Evolutionary conservation across 2,113 vertebrate species (phyloP), one percentile per base, ranked within the genome.

Genomic region (Poecilia latipinna): DNA sequence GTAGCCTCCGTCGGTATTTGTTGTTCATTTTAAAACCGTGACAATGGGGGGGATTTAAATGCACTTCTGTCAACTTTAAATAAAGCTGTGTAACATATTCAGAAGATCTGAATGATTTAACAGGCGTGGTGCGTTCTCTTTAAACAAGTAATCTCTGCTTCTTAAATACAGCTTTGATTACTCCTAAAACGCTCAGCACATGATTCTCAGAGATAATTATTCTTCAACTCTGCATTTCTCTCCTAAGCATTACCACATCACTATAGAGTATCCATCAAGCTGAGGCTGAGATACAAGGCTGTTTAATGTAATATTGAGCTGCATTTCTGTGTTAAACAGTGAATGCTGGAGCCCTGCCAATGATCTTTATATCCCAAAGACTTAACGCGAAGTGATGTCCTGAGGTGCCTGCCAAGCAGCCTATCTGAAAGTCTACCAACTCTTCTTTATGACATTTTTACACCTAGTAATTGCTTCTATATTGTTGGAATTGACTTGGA

Each of bases 321-420:
- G 69, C 48, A 83, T 79, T 33, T 83, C 74, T 78, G 72, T 88
- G 82, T 84, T 83, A 89, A 87, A 66, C 65, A 77, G 85, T 63
- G 77, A 84, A 75, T 63, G 28, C 61, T 85, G 87, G 84, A 86
- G 76, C 54, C 10, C 65, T 70, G 87, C 89, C 91, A 91, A 80
- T 69, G 24, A 74, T 76, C 78, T 77, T 78, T 85, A 84, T 87
- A 85, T 75, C 85, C 73, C 51, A 70, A 67, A 82, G 69, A 81
- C 80, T 77, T 72, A 48, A 75, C 83, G 70, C 72, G 61, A 60
- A 64, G 71, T 77, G 62, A 79, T 79, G 76, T 78, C 61, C 74
- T 80, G 71, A 61, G 28, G 15, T 65, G 71, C 26, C 82, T 90
- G 89, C 86, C 88, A 84, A 78, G 83, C 48, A 82, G 44, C 57